These are phyloP conservation scores for Corythaeola cristata DNA, from an alignment of 2,113 vertebrate genomes.

Conservation along the genomic window DNA sequence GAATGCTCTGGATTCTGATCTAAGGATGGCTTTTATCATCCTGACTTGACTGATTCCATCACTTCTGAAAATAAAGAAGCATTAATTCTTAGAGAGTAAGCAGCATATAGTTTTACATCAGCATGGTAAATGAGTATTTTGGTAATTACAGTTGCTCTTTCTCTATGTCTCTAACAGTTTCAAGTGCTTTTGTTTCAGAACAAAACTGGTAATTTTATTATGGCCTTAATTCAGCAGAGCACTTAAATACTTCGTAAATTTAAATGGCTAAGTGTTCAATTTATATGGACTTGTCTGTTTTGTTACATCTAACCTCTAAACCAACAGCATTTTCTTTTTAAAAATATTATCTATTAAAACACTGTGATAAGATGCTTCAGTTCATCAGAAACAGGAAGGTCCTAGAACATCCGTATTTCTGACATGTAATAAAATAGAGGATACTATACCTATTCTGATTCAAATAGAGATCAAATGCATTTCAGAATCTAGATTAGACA, in stretches of 20 bases:
- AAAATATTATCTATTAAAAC: neutral
- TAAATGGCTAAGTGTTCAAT: neutral
- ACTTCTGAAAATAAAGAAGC: neutral
- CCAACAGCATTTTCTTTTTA: neutral
- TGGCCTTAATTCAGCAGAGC: neutral
- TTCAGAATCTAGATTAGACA: conserved; percentile 5
- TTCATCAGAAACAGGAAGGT: neutral
- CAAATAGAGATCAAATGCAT: neutral
- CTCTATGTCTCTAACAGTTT: neutral
- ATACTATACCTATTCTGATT: neutral
- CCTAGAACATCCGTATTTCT: neutral
- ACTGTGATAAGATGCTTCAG: neutral
- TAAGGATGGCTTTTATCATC: neutral
- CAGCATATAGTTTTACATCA: neutral
- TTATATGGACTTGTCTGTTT: neutral
- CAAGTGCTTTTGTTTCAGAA: neutral
- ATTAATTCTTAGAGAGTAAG: neutral
- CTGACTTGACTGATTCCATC: neutral
- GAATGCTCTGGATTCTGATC: neutral
- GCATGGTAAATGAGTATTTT: neutral
- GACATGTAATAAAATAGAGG: neutral
- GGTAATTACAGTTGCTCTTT: neutral
- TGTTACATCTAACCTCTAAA: neutral
- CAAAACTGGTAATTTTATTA: neutral
- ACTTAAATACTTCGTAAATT: neutral